Percentiles rank a stretch among this genome's conserved stretches.
Conservation (phyloP, 2,113 vertebrate genomes). For the Dolichotis patagonum region DNA sequence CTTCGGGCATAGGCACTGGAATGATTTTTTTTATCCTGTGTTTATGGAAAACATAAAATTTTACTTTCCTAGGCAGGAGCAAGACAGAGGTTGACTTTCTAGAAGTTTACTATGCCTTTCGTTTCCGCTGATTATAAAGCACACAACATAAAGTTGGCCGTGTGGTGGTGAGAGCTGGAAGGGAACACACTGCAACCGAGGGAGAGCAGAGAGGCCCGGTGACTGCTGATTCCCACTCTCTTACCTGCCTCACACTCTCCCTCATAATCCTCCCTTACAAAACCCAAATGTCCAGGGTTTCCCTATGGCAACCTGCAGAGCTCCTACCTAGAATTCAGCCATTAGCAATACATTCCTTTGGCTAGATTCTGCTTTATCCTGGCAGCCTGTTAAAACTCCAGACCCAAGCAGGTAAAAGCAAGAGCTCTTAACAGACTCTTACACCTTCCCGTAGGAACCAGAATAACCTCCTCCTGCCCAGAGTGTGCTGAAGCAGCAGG, state of each 20-base stretch:
- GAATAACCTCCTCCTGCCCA: neutral
- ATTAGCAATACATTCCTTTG: conserved; percentile 7
- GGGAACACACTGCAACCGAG: neutral
- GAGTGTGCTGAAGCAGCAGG: neutral
- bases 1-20: neutral
- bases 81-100: conserved; percentile 31
- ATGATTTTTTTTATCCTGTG: neutral
- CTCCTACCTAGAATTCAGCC: neutral
- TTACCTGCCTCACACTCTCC: neutral
- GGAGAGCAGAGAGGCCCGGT: neutral
- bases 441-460: neutral
- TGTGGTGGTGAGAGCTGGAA: neutral
- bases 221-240: neutral
- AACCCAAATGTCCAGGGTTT: neutral
- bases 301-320: neutral
- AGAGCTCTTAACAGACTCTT: neutral
- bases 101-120: neutral
- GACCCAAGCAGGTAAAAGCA: neutral
- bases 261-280: fast-evolving
- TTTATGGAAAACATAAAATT: conserved; percentile 48
- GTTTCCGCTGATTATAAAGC: conserved; percentile 17
- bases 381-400: neutral
- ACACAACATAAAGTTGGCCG: neutral
- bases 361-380: conserved; percentile 12
- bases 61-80: conserved; percentile 40